Percentiles rank a stretch among this genome's conserved stretches.
Conservation (phyloP, 2,797 vertebrate genomes). For the Crenuchus spilurus region DNA sequence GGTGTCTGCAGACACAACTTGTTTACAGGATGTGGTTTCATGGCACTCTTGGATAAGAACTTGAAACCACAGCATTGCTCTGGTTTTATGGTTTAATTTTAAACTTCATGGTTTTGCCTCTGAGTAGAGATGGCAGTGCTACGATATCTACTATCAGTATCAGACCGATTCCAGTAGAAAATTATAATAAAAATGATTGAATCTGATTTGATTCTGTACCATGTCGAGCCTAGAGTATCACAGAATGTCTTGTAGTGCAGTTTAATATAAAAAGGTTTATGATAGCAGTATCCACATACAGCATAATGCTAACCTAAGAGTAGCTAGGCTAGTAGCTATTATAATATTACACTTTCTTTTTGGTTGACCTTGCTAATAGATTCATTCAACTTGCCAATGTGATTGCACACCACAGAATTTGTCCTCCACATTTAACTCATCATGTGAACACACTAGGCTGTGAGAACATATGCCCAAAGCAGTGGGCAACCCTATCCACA, state of each 20-base stretch:
- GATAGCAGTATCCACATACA: too few relatives aligned
- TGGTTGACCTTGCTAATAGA: too few relatives aligned
- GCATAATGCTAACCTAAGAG: neutral
- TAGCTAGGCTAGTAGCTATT: too few relatives aligned
- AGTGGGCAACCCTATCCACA: too few relatives aligned
- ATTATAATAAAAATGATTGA: neutral
- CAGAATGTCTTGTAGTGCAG: neutral
- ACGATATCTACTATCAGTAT: neutral
- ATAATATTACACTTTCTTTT: too few relatives aligned
- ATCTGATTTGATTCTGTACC: too few relatives aligned
- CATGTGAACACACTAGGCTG: too few relatives aligned
- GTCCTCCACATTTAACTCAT: too few relatives aligned
- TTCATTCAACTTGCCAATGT: too few relatives aligned
- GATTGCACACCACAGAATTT: too few relatives aligned
- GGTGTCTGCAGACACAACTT: conserved; percentile 30
- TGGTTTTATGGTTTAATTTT: neutral
- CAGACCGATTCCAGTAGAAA: neutral
- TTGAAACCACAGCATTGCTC: neutral
- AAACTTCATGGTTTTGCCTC: conserved; percentile 8
- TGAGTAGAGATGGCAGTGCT: neutral
- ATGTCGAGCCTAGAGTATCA: too few relatives aligned
- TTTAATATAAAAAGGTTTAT: neutral
- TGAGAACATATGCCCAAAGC: too few relatives aligned
- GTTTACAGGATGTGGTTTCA: conserved; percentile 41
- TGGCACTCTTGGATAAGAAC: neutral